Conservation (phyloP, 2,113 vertebrate species). For the Capricornis sumatraensis region DNA sequence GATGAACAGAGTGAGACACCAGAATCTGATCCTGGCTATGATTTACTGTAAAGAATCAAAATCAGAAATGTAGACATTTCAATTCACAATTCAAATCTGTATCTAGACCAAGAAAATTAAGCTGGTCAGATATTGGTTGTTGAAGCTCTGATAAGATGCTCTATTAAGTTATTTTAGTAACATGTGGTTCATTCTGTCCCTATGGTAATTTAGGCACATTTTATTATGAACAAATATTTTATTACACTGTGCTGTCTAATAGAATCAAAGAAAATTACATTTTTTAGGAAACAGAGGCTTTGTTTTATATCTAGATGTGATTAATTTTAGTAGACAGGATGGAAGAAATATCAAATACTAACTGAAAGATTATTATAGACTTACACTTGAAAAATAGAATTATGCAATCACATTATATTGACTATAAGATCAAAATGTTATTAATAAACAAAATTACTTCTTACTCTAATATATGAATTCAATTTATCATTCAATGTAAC, state of each 20-base stretch:
- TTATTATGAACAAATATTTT: neutral
- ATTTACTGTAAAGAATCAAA: neutral
- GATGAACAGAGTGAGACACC: neutral
- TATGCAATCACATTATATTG: neutral
- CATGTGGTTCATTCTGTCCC: neutral
- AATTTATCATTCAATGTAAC: constrained; percentile 25
- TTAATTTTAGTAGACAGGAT: neutral
- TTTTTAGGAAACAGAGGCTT: neutral
- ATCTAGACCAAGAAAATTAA: neutral
- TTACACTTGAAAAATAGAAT: constrained; percentile 31
- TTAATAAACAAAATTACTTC: constrained; percentile 49
- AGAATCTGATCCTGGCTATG: neutral
- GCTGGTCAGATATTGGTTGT: neutral
- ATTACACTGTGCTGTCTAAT: neutral
- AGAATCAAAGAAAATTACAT: neutral
- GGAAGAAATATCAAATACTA: neutral
- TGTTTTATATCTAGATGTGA: neutral
- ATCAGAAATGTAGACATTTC: neutral
- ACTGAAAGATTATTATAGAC: neutral
- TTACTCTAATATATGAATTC: constrained; percentile 37
- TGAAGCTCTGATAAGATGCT: neutral
- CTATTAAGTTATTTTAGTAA: neutral
- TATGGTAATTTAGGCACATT: neutral
- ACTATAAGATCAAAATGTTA: constrained; percentile 38
- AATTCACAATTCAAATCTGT: neutral